Conservation (phyloP, 2,797 vertebrate genomes). For the Leptatherina wallacei region DNA sequence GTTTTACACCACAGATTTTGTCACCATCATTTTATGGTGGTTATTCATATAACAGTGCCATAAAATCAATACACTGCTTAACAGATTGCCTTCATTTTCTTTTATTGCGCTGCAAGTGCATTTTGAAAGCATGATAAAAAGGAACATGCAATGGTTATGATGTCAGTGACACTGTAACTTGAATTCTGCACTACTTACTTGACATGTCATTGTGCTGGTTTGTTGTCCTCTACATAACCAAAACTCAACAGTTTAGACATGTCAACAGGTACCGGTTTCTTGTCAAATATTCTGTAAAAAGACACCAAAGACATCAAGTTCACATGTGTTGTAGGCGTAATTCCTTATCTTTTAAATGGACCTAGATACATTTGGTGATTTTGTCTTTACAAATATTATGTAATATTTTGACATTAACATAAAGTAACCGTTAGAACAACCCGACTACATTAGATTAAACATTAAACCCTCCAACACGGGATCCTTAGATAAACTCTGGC, state of each 20-base stretch:
- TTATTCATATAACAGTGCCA: slow-evolving; percentile 19
- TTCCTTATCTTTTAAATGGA: background rate
- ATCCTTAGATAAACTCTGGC: slow-evolving; percentile 29
- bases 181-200: slow-evolving; percentile 50
- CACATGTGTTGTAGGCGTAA: slow-evolving; percentile 5
- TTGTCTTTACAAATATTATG: background rate
- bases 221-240: slow-evolving; percentile 72
- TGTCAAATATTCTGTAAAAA: slow-evolving; percentile 67
- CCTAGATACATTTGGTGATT: background rate
- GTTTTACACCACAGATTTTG: slow-evolving; percentile 14
- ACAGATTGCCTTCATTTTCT: slow-evolving; percentile 26
- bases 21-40: slow-evolving; percentile 20
- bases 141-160: slow-evolving; percentile 6
- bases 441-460: slow-evolving; percentile 26
- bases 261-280: slow-evolving; percentile 72
- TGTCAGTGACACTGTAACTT: slow-evolving; percentile 2
- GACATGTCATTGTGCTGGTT: slow-evolving; percentile 39
- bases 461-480: slow-evolving; percentile 23
- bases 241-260: slow-evolving; percentile 84
- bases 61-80: slow-evolving; percentile 36
- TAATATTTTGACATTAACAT: background rate
- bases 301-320: slow-evolving; percentile 12
- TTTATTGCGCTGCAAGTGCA: slow-evolving; percentile 18
- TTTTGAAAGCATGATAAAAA: slow-evolving; percentile 30
- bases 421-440: background rate